Percentiles rank a stretch among this genome's conserved stretches.
These are phyloP conservation scores for Trematomus bernacchii DNA, from an alignment of 2,797 vertebrate species.

Conservation along the genomic window DNA sequence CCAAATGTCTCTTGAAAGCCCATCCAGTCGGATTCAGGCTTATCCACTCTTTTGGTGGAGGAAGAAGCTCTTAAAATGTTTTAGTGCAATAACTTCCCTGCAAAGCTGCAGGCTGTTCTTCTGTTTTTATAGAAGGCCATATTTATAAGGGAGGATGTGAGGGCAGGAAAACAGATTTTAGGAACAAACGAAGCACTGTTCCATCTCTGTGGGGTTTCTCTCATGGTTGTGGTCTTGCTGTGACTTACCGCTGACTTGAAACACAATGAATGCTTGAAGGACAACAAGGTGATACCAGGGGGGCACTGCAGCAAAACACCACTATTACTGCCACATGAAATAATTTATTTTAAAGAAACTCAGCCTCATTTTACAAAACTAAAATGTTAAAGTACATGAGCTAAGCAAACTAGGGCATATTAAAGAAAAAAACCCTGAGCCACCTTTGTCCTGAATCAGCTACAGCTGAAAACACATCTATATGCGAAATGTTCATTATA, in stretches of 20 bases:
- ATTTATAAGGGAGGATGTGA: conserved; percentile 59
- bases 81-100: conserved; percentile 51
- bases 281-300: conserved; percentile 25
- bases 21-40: neutral
- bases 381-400: neutral
- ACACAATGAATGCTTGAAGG: conserved; percentile 47
- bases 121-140: conserved; percentile 27
- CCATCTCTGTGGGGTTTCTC: conserved; percentile 51
- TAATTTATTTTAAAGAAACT: conserved; percentile 5
- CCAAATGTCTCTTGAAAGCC: too few relatives aligned
- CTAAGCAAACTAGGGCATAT: conserved; percentile 11
- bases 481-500: conserved; percentile 53
- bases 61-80: conserved; percentile 46
- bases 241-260: conserved; percentile 48
- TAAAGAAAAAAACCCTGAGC: neutral
- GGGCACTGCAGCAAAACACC: conserved; percentile 14
- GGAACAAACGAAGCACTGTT: conserved; percentile 53
- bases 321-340: conserved; percentile 12
- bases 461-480: conserved; percentile 33
- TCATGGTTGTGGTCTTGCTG: conserved; percentile 47
- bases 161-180: conserved; percentile 51
- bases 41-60: conserved; percentile 23
- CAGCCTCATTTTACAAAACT: conserved; percentile 6
- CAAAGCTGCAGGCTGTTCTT: conserved; percentile 42
- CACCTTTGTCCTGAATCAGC: conserved; percentile 16